Percentiles rank a stretch among this genome's conserved stretches.
Evolutionary conservation across 2,797 vertebrate genomes (phyloP).

Genomic region (Alca torda): DNA sequence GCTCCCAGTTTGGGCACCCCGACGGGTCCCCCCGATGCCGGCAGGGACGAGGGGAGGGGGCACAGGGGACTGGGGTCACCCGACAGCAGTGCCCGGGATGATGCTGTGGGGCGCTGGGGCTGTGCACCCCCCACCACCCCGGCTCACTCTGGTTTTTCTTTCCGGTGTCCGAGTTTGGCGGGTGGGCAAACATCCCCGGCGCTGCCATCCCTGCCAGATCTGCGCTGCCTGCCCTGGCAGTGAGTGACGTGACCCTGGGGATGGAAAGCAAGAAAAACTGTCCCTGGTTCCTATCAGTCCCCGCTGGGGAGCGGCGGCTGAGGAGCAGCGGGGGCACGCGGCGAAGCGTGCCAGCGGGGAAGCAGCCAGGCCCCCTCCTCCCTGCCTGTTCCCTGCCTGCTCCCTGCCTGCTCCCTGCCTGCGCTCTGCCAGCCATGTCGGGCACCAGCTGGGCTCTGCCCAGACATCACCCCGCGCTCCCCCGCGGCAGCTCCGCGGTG

Average conservation of each 20-base stretch:
- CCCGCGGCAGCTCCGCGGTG: background rate
- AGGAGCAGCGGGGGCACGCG: background rate
- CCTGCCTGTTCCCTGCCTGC: background rate
- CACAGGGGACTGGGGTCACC: background rate
- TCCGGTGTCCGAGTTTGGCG: background rate
- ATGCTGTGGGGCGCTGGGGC: background rate
- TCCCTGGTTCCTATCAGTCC: constrained; percentile 37
- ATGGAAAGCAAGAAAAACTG: constrained; percentile 59
- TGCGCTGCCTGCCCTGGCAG: background rate
- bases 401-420: background rate
- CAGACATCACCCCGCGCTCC: background rate
- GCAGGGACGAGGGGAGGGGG: background rate
- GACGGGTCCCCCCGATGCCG: background rate
- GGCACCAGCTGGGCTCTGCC: background rate
- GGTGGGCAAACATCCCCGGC: background rate
- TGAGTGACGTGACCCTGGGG: constrained; percentile 61
- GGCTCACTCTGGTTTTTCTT: background rate
- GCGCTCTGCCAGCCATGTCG: background rate
- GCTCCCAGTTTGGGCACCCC: background rate
- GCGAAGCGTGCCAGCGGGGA: background rate
- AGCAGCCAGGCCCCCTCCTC: background rate
- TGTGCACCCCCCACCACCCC: background rate
- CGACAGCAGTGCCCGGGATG: background rate
- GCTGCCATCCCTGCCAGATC: background rate
- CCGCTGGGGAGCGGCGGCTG: constrained; percentile 1